A percentile compares a stretch with the other conserved stretches of the same genome.
Evolutionary conservation across 1,140 invertebrate species (phyloP).

Genomic region (Trachymyrmex septentrionalis): DNA sequence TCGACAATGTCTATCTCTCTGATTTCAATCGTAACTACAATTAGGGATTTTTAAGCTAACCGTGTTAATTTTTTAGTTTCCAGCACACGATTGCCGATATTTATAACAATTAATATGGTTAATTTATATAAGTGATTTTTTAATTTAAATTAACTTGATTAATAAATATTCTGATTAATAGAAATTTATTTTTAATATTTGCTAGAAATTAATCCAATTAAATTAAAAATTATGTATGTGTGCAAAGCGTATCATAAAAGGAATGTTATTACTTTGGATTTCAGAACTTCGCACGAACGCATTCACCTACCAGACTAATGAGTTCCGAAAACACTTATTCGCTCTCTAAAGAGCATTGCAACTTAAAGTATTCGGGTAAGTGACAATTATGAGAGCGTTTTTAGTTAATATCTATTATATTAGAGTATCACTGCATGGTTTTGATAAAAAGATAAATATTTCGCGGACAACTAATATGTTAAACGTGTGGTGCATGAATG

Average conservation of each 20-base stretch:
- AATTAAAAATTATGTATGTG: slow-evolving; percentile 29
- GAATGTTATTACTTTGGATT: slow-evolving; percentile 73
- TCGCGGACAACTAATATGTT: background rate
- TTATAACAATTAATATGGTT: slow-evolving; percentile 14
- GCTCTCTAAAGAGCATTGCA: slow-evolving; percentile 85
- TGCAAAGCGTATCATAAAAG: slow-evolving; percentile 9
- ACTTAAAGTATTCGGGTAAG: slow-evolving; percentile 85
- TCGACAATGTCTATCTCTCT: background rate
- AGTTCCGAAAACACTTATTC: slow-evolving; percentile 85
- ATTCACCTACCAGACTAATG: slow-evolving; percentile 86
- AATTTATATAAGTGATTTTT: slow-evolving; percentile 19
- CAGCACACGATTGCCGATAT: slow-evolving; percentile 6
- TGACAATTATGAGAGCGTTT: slow-evolving; percentile 5
- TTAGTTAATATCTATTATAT: background rate
- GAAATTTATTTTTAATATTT: slow-evolving; percentile 19
- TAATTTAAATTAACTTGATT: background rate
- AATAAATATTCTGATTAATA: background rate
- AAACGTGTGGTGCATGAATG: slow-evolving; percentile 7
- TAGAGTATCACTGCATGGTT: slow-evolving; percentile 31
- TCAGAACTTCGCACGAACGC: slow-evolving; percentile 86
- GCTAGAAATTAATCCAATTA: background rate
- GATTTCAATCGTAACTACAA: slow-evolving; percentile 33
- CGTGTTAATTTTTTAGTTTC: slow-evolving; percentile 35
- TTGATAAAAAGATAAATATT: background rate
- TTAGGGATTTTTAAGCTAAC: slow-evolving; percentile 21